These are phyloP conservation scores for Pavo muticus DNA, from an alignment of 2,113 vertebrate species.

Conservation along the genomic window DNA sequence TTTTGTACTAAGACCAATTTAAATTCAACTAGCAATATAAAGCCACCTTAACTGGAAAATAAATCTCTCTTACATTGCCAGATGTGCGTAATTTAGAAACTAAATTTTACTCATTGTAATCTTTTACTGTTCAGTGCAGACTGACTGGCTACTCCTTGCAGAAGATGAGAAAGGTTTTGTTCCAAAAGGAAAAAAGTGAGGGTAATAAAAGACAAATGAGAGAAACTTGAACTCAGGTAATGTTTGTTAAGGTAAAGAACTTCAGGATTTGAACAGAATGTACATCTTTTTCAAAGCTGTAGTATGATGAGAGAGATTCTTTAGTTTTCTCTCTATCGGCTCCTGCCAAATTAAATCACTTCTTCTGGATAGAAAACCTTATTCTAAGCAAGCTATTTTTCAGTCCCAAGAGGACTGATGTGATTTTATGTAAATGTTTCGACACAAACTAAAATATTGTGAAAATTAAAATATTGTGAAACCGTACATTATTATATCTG, in stretches of 20 bases:
- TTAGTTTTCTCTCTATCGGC: not conserved
- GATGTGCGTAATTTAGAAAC: not conserved
- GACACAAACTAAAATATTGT: not conserved
- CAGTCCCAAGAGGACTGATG: not conserved
- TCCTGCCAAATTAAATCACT: not conserved
- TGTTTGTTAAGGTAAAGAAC: not conserved
- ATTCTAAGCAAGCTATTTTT: not conserved
- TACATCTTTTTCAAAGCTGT: not conserved
- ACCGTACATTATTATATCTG: slow-evolving; percentile 11
- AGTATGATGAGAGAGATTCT: not conserved
- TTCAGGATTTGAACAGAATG: not conserved
- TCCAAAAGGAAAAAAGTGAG: rapidly evolving
- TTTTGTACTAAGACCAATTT: not conserved
- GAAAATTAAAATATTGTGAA: slow-evolving; percentile 31
- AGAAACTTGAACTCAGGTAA: not conserved
- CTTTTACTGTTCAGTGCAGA: not conserved
- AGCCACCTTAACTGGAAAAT: not conserved
- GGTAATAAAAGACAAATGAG: not conserved
- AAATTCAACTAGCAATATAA: not conserved
- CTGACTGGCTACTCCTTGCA: not conserved
- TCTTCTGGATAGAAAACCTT: not conserved
- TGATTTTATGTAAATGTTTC: not conserved
- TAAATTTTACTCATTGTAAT: not conserved
- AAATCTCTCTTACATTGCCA: not conserved
- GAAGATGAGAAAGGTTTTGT: not conserved